Base-by-base conservation (phyloP, 2,888 invertebrate species). In the Boloria selene region DNA sequence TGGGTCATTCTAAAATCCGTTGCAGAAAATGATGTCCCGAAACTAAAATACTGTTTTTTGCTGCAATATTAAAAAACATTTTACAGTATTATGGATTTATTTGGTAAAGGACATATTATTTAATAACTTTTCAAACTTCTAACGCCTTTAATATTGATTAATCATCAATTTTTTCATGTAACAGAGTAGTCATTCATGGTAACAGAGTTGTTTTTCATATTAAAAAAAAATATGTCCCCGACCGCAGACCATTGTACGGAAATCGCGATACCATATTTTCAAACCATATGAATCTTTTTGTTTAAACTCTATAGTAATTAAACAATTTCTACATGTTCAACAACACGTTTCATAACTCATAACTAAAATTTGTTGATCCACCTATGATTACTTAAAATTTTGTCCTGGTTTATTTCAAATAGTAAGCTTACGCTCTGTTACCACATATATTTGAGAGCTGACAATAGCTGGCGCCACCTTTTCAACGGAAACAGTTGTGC, bases 181-280 rank as follows among this genome's bases (percentile, higher is more conserved):
- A 45, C 45, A 45, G 45, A 45, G 45, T 45, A 14, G 50, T 50
- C 17, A 50, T 50, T 50, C 17, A 50, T 50, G 50, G 50, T 50
- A 50, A 50, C 50, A 50, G 50, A 50, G 13, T 50, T 50, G 50
- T 50, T 50, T 50, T 50, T 50, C 50, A 50, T 50, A 50, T 17
- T n/a, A n/a, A 50, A 50, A 50, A 50, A 50, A 17, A 17, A 7
- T 50, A 3, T 50, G 50, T 50, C 50, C 50, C 50, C 4, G 50
- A 17, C 13, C 50, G 50, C 50, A 50, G 50, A 50, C 16, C 17
- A 50, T 50, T n/a, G n/a, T n/a, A 26, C 26, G 26, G 50, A 16
- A 14, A 17, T 50, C 50, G n/a, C 13, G 10, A 50, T 50, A 50
- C 17, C 50, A 50, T 50, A 7, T 10, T 50, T 16, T 50, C n/a